A percentile compares a stretch with the other conserved stretches of the same genome.
Conservation (phyloP, 1,140 invertebrate genomes). For the Ruditapes philippinarum region DNA sequence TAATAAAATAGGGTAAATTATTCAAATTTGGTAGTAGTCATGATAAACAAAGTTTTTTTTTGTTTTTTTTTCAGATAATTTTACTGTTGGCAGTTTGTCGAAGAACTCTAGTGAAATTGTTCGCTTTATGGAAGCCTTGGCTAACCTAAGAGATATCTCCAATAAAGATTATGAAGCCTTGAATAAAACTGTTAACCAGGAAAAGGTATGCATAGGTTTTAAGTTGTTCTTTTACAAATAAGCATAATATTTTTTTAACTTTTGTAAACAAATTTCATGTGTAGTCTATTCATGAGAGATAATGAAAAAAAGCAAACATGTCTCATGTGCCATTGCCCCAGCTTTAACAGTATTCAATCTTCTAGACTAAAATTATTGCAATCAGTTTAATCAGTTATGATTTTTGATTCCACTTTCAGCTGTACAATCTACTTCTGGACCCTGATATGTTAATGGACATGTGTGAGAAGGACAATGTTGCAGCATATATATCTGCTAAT, state of each 20-base stretch:
- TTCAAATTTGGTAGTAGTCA: too few relatives aligned
- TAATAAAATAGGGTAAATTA: too few relatives aligned
- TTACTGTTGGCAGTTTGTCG: constrained; percentile 9
- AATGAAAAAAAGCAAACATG: background rate
- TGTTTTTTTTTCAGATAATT: constrained; percentile 28
- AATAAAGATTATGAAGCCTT: background rate
- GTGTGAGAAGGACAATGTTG: background rate
- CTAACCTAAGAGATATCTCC: background rate
- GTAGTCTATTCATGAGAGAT: too few relatives aligned
- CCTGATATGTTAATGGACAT: background rate
- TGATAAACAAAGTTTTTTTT: too few relatives aligned
- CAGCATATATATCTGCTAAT: background rate
- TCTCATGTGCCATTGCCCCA: background rate
- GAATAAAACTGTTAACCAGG: constrained; percentile 14
- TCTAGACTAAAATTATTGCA: background rate
- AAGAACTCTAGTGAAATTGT: constrained; percentile 36
- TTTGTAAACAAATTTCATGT: too few relatives aligned
- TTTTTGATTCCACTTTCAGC: too few relatives aligned
- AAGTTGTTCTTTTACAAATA: too few relatives aligned
- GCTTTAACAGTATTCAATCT: background rate
- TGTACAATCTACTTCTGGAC: background rate
- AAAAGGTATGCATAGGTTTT: too few relatives aligned
- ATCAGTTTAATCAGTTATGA: background rate
- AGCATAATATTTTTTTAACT: too few relatives aligned
- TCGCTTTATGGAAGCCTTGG: constrained; percentile 6